Evolutionary conservation across 2,888 invertebrate genomes (phyloP).

Genomic region (Globia sparganii): DNA sequence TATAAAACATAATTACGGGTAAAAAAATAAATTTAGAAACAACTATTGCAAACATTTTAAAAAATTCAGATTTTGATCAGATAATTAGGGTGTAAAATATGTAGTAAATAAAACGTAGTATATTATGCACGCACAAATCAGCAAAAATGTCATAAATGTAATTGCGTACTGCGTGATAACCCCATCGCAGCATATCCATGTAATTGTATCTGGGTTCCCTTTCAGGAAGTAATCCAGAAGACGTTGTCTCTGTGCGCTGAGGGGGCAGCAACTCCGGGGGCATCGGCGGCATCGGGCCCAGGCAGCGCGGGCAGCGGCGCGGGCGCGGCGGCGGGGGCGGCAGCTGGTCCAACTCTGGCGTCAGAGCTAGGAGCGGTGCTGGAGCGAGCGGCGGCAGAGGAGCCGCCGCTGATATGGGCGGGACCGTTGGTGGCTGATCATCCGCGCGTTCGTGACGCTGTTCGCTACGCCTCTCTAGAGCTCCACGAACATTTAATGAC

Average conservation of each 20-base stretch:
- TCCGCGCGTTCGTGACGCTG: conserved; percentile 94
- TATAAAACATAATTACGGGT: background rate
- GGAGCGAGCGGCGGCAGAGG: conserved; percentile 91
- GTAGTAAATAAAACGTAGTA: background rate
- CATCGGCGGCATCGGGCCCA: conserved; percentile 70
- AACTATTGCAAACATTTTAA: background rate
- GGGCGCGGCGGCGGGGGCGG: conserved; percentile 79
- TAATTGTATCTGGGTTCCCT: background rate
- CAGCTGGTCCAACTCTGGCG: conserved; percentile 62
- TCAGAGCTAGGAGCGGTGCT: conserved; percentile 88
- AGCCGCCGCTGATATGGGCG: conserved; percentile 97
- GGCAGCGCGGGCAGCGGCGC: conserved; percentile 89
- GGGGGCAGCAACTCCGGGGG: conserved; percentile 74
- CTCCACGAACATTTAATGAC: conserved; percentile 99
- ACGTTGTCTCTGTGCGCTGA: conserved; percentile 88
- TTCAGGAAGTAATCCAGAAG: conserved; percentile 94
- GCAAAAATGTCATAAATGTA: background rate
- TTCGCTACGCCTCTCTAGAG: conserved; percentile 97
- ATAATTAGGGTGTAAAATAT: background rate
- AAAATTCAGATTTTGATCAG: background rate
- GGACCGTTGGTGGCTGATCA: conserved; percentile 93
- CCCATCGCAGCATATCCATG: background rate
- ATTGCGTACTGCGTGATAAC: background rate
- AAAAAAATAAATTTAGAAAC: background rate
- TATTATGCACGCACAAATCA: background rate